phyloP scores from a whole-genome alignment of 2,113 vertebrate species.

The Dicaeum eximium region DNA sequence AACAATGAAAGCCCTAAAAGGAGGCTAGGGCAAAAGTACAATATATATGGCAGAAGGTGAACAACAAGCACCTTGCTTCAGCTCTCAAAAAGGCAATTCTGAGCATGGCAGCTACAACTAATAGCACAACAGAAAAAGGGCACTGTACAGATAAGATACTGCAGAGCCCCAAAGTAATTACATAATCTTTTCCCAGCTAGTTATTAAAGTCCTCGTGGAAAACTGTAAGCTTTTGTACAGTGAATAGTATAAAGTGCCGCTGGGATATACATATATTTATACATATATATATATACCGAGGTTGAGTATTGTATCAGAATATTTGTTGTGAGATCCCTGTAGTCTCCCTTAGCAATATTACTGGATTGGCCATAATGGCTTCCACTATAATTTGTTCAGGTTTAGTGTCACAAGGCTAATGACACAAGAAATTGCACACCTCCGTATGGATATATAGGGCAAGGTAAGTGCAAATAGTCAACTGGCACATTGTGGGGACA shows the following conservation, averaged over 20 bases:
- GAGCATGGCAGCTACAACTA: conserved; percentile 92
- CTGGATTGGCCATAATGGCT: conserved; percentile 75
- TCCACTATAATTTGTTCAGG: conserved; percentile 79
- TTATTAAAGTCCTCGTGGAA: conserved; percentile 79
- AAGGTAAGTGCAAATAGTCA: conserved; percentile 98
- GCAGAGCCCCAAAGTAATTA: conserved; percentile 82
- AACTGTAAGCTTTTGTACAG: conserved; percentile 92
- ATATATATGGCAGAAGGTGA: conserved; percentile 86
- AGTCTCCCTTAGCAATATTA: conserved; percentile 84
- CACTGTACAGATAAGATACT: conserved; percentile 75
- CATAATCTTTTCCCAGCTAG: conserved; percentile 80
- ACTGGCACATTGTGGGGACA: conserved; percentile 99
- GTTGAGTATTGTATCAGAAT: conserved; percentile 87
- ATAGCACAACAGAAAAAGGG: conserved; percentile 85
- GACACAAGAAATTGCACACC: conserved; percentile 94
- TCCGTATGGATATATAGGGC: conserved; percentile 92
- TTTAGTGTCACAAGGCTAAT: conserved; percentile 86
- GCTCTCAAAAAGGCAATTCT: conserved; percentile 92
- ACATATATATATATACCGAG: conserved; percentile 91
- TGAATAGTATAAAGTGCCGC: conserved; percentile 99
- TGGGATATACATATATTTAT: conserved; percentile 90
- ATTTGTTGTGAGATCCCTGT: conserved; percentile 90
- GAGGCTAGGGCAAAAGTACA: conserved; percentile 84
- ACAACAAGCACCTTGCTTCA: conserved; percentile 90
- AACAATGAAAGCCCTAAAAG: conserved; percentile 83